These are phyloP conservation scores for Tricholaema leucomelas DNA, from an alignment of 2,113 vertebrate genomes.

Conservation along the genomic window DNA sequence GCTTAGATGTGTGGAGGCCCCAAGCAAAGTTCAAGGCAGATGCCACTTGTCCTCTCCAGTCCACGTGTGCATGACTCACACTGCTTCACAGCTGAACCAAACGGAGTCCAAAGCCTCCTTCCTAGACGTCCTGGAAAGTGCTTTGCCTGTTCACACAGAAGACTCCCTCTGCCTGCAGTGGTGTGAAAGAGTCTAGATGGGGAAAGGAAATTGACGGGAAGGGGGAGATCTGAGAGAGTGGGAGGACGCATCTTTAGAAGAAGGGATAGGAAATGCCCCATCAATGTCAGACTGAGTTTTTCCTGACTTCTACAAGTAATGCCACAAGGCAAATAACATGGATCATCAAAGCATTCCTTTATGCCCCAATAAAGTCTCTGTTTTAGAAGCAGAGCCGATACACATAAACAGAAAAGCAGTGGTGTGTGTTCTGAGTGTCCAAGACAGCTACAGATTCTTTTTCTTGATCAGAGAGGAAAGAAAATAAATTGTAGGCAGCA, in stretches of 20 bases:
- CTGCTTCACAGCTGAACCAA: not conserved
- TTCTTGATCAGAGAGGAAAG: not conserved
- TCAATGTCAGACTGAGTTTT: slow-evolving; percentile 61
- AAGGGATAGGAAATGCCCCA: slow-evolving; percentile 43
- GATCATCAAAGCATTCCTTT: slow-evolving; percentile 52
- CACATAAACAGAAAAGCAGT: not conserved
- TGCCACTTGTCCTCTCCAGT: not conserved
- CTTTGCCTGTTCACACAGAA: not conserved
- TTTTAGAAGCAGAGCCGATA: slow-evolving; percentile 12
- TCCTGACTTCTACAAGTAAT: slow-evolving; percentile 39
- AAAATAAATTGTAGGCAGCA: not conserved
- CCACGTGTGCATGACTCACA: not conserved
- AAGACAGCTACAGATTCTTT: not conserved
- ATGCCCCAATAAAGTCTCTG: slow-evolving; percentile 13
- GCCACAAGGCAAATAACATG: slow-evolving; percentile 25
- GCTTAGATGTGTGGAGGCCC: not conserved
- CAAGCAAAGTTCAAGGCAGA: not conserved
- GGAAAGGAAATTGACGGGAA: not conserved
- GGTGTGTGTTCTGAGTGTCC: not conserved
- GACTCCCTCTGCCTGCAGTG: not conserved
- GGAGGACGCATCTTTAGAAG: not conserved
- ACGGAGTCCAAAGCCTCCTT: not conserved
- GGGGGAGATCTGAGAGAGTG: slow-evolving; percentile 6
- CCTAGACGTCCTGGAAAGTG: not conserved
- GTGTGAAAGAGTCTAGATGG: not conserved